Base-by-base conservation (phyloP, 2,888 invertebrate genomes). In the Gibbula magus region DNA sequence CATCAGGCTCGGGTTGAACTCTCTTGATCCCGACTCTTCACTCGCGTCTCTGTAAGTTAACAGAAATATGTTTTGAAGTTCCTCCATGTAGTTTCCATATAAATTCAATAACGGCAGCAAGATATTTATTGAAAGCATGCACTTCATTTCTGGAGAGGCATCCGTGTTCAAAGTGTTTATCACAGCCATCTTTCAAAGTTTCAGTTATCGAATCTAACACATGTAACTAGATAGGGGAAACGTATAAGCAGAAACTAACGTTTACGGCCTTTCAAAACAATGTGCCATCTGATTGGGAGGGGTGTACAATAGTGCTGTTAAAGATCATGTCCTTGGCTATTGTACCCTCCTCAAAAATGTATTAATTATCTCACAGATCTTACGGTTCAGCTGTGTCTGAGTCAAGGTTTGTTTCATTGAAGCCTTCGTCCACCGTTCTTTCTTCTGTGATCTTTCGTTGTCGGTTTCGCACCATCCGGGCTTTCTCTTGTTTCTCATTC, bases 341-440 rank as follows among this genome's bases (percentile, higher is more conserved):
- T 8, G 1, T 10, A 25, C 45, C 5, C 7, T 18, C 2, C 4
- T 61, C 39, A n/a, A 4, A 18, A 2, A 35, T 73, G 3, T 73
- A n/a, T 22, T 18, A n/a, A 20, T 20, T 18, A 4, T 61, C 79
- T 79, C 35, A 81, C 81, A 77, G 73, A 51, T 81, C 81, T 20
- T 79, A 13, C 7, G 77, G 74, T 20, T 81, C 80, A 25, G 80
- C 80, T 32, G 80, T 78, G 70, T 82, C 82, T 13, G 78, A 70
- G 13, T 79, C 79, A 16, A 79, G 52, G 54, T 78, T 61, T 10
- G 79, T 77, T 18, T 80, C 80, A 61, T 67, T 70, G 70, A 78
- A 78, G 45, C 53, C 74, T 67, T 78, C n/a, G 54, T 80, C 78
- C 32, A 39, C 39, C 22, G 61, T 32, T 25, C 52, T 66, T n/a